Percentiles rank a stretch among this genome's conserved stretches.
These are phyloP conservation scores for Hycleus phaleratus DNA, from an alignment of 1,140 invertebrate genomes.

Conservation along the genomic window DNA sequence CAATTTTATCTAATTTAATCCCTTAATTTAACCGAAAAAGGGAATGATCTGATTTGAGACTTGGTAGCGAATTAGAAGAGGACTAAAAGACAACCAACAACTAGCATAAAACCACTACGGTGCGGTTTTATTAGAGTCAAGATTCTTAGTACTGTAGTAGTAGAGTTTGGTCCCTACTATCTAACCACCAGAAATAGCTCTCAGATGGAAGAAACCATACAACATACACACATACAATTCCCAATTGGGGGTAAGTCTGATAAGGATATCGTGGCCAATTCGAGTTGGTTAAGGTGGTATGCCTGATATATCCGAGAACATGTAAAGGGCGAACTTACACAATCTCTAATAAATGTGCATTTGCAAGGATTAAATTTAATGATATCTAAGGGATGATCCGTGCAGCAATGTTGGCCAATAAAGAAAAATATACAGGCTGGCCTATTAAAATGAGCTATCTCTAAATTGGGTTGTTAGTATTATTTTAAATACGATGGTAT, in stretches of 20 bases:
- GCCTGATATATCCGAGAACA: conserved; percentile 15
- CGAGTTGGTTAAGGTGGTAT: conserved; percentile 13
- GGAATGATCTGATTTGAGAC: no score
- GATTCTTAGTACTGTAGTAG: conserved; percentile 4
- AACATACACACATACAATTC: conserved; percentile 4
- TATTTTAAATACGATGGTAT: no score
- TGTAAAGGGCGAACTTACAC: conserved; percentile 2
- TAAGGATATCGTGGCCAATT: conserved; percentile 18
- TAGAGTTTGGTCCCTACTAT: neutral
- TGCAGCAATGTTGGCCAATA: neutral
- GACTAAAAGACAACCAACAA: no score
- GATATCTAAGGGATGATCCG: conserved; percentile 7
- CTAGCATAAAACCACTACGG: neutral
- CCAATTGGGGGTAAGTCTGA: conserved; percentile 11
- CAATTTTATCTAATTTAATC: neutral
- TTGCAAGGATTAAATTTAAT: conserved; percentile 18
- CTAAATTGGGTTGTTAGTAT: no score
- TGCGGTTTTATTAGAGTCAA: conserved; percentile 12
- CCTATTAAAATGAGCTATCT: no score
- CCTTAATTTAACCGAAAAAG: no score
- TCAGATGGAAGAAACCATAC: conserved; percentile 10
- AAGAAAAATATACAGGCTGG: no score
- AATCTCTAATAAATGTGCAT: conserved; percentile 17
- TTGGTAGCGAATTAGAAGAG: no score
- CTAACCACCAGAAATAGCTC: conserved; percentile 12